Conservation (phyloP, 2,888 invertebrate species). For the Dolomedes plantarius region DNA sequence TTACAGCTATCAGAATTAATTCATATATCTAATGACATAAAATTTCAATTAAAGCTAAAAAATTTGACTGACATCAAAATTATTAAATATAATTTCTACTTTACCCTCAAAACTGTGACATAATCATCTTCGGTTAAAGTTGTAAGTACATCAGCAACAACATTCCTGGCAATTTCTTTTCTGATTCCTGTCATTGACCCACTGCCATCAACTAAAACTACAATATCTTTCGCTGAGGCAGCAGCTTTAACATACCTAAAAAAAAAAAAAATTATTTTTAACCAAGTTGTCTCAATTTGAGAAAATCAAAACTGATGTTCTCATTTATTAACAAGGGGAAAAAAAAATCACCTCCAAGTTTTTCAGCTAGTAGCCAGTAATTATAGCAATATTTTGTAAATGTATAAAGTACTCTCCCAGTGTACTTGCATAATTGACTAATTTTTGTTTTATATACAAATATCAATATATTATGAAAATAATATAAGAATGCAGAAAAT, state of each 20-base stretch:
- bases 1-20: too few species aligned
- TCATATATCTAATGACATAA: too few species aligned
- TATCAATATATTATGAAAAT: too few species aligned
- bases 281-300: not conserved
- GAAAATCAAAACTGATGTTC: not conserved
- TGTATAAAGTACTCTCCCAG: too few species aligned
- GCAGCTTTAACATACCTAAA: conserved; percentile 93
- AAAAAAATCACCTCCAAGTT: not conserved
- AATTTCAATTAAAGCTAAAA: too few species aligned
- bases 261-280: conserved; percentile 2
- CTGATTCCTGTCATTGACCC: conserved; percentile 97
- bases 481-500: too few species aligned
- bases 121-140: conserved; percentile 98
- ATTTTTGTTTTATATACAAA: too few species aligned
- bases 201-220: conserved; percentile 95
- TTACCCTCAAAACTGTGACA: conserved; percentile 90
- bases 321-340: not conserved
- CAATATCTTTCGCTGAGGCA: conserved; percentile 97
- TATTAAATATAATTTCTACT: too few species aligned
- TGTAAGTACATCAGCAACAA: conserved; percentile 90
- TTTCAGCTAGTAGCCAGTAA: too few species aligned
- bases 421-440: too few species aligned
- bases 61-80: too few species aligned
- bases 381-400: too few species aligned
- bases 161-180: conserved; percentile 92